Evolutionary conservation across 2,797 vertebrate species (phyloP), one percentile per base, ranked within the genome.

Genomic region (Moxostoma hubbsi): DNA sequence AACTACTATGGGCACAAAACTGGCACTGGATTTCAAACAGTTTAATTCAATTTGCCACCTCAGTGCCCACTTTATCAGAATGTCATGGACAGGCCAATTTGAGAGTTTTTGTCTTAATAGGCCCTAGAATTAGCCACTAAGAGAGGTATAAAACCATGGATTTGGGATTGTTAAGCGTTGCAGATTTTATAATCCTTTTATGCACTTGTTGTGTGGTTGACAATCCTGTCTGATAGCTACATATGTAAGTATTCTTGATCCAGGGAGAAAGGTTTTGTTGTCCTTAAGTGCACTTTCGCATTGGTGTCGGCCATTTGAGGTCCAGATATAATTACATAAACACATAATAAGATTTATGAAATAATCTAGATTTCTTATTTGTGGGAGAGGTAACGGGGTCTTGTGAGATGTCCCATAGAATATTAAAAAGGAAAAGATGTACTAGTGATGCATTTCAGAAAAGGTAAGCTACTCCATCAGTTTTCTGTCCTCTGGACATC

Each of bases 121-220:
- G 7, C 75, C 43, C 49, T 43, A 67, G 15, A 51, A n/a, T 76
- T 58, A 62, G 68, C n/a, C 63, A 58, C 36, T 71, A 45, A 64
- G 59, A 63, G 53, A 75, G 16, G 82, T 83, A 87, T 73, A 86
- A 86, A 81, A 82, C 84, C 87, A 71, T 8, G 74, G 81, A 88
- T 85, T 87, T 70, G 77, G 80, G 70, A 82, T 90, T 80, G 85
- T 85, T 89, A 85, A 83, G 80, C 82, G 81, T 86, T 70, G 51
- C 65, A 89, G 89, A 91, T 89, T 87, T 88, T 86, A 85, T 91
- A 91, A 92, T 88, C 91, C 88, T 87, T 79, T 91, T 90, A 90
- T 88, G 86, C 83, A 87, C 87, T 90, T 89, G 87, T 89, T 89
- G 87, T 85, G 46, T 87, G 87, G 81, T 87, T 82, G 83, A 87